Evolutionary conservation across 1,140 invertebrate species (phyloP), one percentile per base, ranked within the genome.

Genomic region (Adoxophyes honmai): DNA sequence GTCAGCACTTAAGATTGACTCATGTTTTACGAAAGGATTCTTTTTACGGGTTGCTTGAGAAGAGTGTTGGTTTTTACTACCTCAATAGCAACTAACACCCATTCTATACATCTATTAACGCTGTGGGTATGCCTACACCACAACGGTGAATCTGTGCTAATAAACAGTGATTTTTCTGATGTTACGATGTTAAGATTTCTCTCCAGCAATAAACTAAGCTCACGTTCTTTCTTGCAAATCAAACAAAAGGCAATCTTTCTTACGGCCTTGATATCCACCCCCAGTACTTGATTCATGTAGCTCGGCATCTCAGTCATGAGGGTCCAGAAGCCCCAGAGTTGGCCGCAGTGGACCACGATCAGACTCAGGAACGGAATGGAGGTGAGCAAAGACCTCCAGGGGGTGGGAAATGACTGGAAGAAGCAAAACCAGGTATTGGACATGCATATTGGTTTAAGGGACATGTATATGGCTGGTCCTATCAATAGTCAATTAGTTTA

Each of bases 321-420:
- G 1, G 94, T 97, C 90, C 96, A 97, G 68, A 95, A 96, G 0
- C 96, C 96, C 96, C 96, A 98, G 69, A 95, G 95, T 75, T 96
- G 93, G 0, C 94, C 93, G 76, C 94, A 94, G 72, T 97, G 95
- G 0, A 91, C 92, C 0, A 96, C 78, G 34, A 96, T 90, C 6
- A 97, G 83, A 0, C 95, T 93, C 92, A 94, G 95, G 52, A 97
- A 92, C 0, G 96, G 94, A 9, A 91, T 36, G 0, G 95, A 96
- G 0, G 90, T 94, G 0, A 94, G 86, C 16, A 98, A 94, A 0
- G 86, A 70, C 38, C 85, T 88, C 95, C 95, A 97, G 3, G 96
- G 96, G 15, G 90, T 93, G 6, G 28, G 28, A 0, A 60, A 38
- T 63, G 54, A 56, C 68, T 70, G 59, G 13, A 58, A 59, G 8